Evolutionary conservation across 2,797 vertebrate genomes (phyloP), one percentile per base, ranked within the genome.

Genomic region (Zalophus californianus): DNA sequence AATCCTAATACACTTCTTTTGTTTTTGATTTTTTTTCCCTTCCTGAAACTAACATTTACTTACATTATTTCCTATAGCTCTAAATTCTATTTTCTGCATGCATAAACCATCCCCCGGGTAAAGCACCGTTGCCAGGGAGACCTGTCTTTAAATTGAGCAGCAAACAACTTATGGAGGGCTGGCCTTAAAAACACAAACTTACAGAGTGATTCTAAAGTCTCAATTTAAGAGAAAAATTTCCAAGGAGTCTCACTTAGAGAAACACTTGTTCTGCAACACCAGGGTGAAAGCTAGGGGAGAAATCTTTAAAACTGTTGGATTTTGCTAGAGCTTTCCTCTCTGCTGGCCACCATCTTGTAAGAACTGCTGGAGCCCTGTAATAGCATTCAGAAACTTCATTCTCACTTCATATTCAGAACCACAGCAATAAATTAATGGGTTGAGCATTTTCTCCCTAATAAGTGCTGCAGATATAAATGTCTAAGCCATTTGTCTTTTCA

Each of bases 401-500:
- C 88, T 96, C 48, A 3, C 83, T 52, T 89, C 86, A 0, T 29
- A 86, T 87, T 91, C 94, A 50, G 73, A 72, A 93, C 41, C 64
- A 94, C 16, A 79, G 89, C 56, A 94, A 80, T 70, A 77, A 97
- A 90, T 93, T 97, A 96, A 82, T 94, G 97, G 93, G 92, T 94
- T 89, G 60, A 97, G 75, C 84, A 78, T 14, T 82, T 97, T 95
- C 97, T 77, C 68, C 96, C 79, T 97, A 96, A 9, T 0, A 95
- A 89, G 90, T 94, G 64, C 94, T 29, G 11, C 48, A 96, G 96
- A 95, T 97, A 95, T 68, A 86, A 93, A 86, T 95, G 96, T 96
- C 35, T 95, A 95, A 41, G 73, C 52, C 92, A 92, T 95, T 73
- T 97, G 86, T 48, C 60, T 97, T 94, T 85, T 79, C 54, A 78